Evolutionary conservation across 2,888 invertebrate genomes (phyloP), one percentile per base, ranked within the genome.

Genomic region (Philaethria dido): DNA sequence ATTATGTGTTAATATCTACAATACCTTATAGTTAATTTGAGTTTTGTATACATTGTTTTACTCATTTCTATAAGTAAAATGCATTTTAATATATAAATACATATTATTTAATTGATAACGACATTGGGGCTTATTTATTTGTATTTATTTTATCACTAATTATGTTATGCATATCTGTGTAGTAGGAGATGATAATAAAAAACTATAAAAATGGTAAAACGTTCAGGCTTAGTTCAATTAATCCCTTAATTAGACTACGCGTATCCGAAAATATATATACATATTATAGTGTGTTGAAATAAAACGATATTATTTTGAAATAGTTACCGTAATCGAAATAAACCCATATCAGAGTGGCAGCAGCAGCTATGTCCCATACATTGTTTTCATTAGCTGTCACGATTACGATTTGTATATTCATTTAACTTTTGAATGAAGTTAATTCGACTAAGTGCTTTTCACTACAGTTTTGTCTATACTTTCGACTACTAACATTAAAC

Each of bases 121-220:
- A 16, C 4, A 29, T 52, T 52, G 52, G 52, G 52, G 52, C 16
- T 29, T 52, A 29, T 29, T n/a, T 16, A 48, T 48, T 25, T 48
- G 29, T 3, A 29, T 29, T 29, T 4, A 39, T 39, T 29, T 3
- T 50, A 22, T 50, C n/a, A 25, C 6, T 25, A 8, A 6, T 25
- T 25, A 14, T 25, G n/a, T 8, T 48, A 22, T 22, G 8, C n/a
- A 48, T 48, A n/a, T 48, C 48, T 36, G 33, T 36, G 33, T 36
- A 36, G 9, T 36, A 36, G 1, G 29, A 4, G 29, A 6, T 29
- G 6, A 29, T 29, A 3, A 29, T 6, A 29, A 3, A 29, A 29
- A 29, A 29, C 3, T 29, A 29, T 6, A 29, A 29, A 3, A 29
- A n/a, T n/a, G 29, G 29, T 29, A 6, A 29, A 29, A 6, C 29